Percentiles rank a stretch among this genome's conserved stretches.
These are phyloP conservation scores for Brachypteracias leptosomus DNA, from an alignment of 2,113 vertebrate genomes.

Conservation along the genomic window DNA sequence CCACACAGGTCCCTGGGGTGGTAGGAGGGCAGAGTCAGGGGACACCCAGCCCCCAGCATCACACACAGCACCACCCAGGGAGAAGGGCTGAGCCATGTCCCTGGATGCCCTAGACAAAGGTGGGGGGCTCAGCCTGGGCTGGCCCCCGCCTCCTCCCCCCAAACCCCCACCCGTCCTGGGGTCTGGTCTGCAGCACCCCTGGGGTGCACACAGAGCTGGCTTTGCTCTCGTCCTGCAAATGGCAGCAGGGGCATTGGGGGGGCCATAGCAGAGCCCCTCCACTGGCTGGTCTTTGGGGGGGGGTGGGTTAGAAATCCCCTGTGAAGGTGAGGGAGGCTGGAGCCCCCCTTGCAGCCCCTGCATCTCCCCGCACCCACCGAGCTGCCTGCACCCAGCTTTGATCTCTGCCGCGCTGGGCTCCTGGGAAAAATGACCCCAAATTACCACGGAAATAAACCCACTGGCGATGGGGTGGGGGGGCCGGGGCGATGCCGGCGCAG, in stretches of 20 bases:
- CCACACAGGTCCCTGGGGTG: not conserved
- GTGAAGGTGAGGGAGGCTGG: rapidly evolving
- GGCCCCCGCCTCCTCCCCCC: not conserved
- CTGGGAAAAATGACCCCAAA: constrained; percentile 27
- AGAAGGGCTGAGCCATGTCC: not conserved
- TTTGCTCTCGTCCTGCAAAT: not conserved
- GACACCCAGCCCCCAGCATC: not conserved
- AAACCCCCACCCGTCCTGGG: not conserved
- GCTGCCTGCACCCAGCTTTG: not conserved
- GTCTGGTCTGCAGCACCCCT: not conserved
- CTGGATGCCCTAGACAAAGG: not conserved
- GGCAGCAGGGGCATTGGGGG: not conserved
- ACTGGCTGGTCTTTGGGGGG: too few species aligned
- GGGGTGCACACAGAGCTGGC: not conserved
- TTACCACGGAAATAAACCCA: not conserved
- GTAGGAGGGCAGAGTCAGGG: not conserved
- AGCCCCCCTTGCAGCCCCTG: not conserved
- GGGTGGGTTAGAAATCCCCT: not conserved
- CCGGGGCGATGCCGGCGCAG: not conserved
- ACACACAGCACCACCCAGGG: not conserved
- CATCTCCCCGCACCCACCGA: not conserved
- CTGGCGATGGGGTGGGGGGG: not conserved
- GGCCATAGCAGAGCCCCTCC: not conserved
- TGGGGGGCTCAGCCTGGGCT: not conserved
- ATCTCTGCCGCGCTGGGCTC: not conserved